Conservation (phyloP, 2,797 vertebrate species). For the Chelmon rostratus region DNA sequence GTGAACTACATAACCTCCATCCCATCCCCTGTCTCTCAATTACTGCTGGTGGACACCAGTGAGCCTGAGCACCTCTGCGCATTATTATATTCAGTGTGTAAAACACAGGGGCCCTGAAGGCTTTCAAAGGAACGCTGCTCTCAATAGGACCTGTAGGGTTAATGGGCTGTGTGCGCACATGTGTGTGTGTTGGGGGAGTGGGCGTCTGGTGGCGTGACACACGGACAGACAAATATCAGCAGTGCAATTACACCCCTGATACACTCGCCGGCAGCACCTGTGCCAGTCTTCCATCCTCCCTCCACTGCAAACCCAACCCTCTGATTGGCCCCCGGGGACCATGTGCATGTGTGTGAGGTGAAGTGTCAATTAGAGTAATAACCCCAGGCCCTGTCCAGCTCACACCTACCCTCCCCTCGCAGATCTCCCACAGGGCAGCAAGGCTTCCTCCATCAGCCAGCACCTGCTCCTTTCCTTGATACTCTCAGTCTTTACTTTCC, state of each 20-base stretch:
- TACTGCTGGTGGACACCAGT: constrained; percentile 82
- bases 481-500: constrained; percentile 71
- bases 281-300: constrained; percentile 80
- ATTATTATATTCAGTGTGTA: constrained; percentile 85
- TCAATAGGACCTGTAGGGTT: constrained; percentile 89
- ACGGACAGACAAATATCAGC: constrained; percentile 86
- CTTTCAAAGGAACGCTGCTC: constrained; percentile 85
- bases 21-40: constrained; percentile 83
- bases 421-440: constrained; percentile 81
- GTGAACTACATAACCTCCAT: constrained; percentile 70
- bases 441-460: constrained; percentile 82
- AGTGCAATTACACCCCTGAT: constrained; percentile 87
- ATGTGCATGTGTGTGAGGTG: constrained; percentile 87
- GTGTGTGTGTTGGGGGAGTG: constrained; percentile 57
- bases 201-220: constrained; percentile 80
- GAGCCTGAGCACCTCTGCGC: constrained; percentile 79
- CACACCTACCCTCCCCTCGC: constrained; percentile 73
- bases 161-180: constrained; percentile 77
- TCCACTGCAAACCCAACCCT: constrained; percentile 72
- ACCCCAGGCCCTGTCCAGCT: constrained; percentile 90
- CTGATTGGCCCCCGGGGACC: constrained; percentile 88
- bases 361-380: constrained; percentile 96
- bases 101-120: constrained; percentile 83
- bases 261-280: constrained; percentile 87
- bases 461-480: constrained; percentile 84